phyloP scores from a whole-genome alignment of 2,113 vertebrate species.

The Sapajus apella region DNA sequence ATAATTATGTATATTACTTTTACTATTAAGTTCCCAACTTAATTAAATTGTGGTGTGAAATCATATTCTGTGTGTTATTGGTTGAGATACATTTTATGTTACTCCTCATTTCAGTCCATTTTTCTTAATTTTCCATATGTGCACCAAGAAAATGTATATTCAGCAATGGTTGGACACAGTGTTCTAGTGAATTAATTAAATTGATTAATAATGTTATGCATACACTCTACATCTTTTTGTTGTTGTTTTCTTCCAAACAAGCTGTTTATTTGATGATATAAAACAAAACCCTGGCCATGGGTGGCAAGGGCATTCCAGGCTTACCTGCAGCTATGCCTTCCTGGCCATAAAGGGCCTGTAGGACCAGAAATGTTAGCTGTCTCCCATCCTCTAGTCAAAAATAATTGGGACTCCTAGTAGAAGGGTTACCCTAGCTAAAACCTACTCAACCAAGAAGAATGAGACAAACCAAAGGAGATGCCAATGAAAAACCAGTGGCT shows the following conservation, averaged over 20 bases:
- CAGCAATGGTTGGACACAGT: not conserved
- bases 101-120: not conserved
- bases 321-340: not conserved
- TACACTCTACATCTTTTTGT: not conserved
- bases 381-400: not conserved
- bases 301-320: too few species aligned
- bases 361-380: not conserved
- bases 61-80: not conserved
- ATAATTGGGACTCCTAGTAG: not conserved
- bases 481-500: too few species aligned
- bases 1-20: not conserved
- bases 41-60: not conserved
- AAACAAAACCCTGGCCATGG: not conserved
- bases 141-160: not conserved
- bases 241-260: constrained; percentile 3
- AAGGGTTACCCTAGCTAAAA: not conserved
- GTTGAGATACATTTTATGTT: not conserved
- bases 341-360: not conserved
- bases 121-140: not conserved
- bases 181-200: not conserved
- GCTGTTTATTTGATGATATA: constrained; percentile 53
- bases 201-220: not conserved
- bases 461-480: not conserved
- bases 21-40: not conserved
- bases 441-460: not conserved